A percentile compares a stretch with the other conserved stretches of the same genome.
Evolutionary conservation across 2,113 vertebrate genomes (phyloP).

Genomic region (Erythrolamprus reginae): DNA sequence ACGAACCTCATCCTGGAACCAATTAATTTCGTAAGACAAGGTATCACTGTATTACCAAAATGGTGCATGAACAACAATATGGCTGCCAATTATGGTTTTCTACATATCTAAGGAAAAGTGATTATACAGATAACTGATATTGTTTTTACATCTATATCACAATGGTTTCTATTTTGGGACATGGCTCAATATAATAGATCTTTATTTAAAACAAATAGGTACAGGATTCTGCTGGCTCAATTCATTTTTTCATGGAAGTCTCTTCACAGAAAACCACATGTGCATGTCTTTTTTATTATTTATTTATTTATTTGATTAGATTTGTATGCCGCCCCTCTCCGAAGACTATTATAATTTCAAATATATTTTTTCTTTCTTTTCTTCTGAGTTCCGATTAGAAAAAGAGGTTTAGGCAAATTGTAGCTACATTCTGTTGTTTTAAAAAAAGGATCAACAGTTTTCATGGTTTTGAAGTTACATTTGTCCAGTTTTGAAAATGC

Average conservation of each 20-base stretch:
- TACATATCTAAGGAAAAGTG: background rate
- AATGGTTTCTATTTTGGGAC: background rate
- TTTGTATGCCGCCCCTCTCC: no score
- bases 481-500: conserved; percentile 46
- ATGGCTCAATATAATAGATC: background rate
- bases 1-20: no score
- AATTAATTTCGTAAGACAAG: no score
- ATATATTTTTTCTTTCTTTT: conserved; percentile 38
- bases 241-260: conserved; percentile 32
- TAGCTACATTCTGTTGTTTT: conserved; percentile 34
- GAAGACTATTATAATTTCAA: conserved; percentile 25
- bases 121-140: background rate
- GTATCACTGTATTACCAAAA: conserved; percentile 1
- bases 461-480: conserved; percentile 41
- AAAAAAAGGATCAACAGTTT: conserved; percentile 42
- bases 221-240: background rate
- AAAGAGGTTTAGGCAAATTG: conserved; percentile 29
- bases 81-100: background rate
- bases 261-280: conserved; percentile 38
- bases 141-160: background rate
- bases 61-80: background rate
- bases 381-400: conserved; percentile 34
- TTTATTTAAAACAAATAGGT: background rate
- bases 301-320: no score
- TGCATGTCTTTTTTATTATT: conserved; percentile 29